Percentiles rank a stretch among this genome's conserved stretches.
These are phyloP conservation scores for Gymnosoma rotundatum DNA, from an alignment of 2,888 invertebrate genomes.

Conservation along the genomic window DNA sequence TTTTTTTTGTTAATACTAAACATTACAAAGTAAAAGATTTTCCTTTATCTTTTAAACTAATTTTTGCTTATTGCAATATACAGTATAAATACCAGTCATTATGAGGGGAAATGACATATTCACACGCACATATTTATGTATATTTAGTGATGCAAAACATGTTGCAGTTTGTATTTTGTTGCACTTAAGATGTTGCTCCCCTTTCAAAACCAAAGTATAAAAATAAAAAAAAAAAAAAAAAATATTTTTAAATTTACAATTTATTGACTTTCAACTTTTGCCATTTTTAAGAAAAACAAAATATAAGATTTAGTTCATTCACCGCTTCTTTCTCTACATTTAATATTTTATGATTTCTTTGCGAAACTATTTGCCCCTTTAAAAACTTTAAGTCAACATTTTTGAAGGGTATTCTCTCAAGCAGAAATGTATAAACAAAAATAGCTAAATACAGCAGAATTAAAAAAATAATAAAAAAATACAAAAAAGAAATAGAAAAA, in stretches of 20 bases:
- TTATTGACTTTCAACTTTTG: conserved; percentile 68
- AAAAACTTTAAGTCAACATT: conserved; percentile 33
- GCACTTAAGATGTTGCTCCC: conserved; percentile 51
- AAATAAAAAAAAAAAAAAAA: not conserved
- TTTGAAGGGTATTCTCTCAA: conserved; percentile 54
- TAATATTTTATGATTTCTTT: conserved; percentile 7
- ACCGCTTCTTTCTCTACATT: conserved; percentile 23
- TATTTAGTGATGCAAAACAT: conserved; percentile 58
- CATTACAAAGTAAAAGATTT: conserved; percentile 42
- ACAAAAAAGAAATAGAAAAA: not conserved
- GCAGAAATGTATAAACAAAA: conserved; percentile 48
- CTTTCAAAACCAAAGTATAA: not conserved
- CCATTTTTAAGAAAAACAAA: conserved; percentile 29
- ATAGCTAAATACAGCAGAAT: conserved; percentile 3
- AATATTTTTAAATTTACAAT: conserved; percentile 59
- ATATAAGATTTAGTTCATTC: conserved; percentile 58
- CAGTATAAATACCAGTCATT: conserved; percentile 35
- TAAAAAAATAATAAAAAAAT: not conserved
- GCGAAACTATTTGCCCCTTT: conserved; percentile 17
- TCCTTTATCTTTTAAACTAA: not conserved
- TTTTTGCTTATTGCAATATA: not conserved
- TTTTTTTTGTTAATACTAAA: conserved; percentile 1
- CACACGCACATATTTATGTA: conserved; percentile 11
- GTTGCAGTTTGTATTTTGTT: conserved; percentile 48
- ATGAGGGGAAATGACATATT: conserved; percentile 24